Percentiles rank a stretch among this genome's conserved stretches.
phyloP scores from a whole-genome alignment of 2,888 invertebrate genomes.

The Gisinianus flammeolus region DNA sequence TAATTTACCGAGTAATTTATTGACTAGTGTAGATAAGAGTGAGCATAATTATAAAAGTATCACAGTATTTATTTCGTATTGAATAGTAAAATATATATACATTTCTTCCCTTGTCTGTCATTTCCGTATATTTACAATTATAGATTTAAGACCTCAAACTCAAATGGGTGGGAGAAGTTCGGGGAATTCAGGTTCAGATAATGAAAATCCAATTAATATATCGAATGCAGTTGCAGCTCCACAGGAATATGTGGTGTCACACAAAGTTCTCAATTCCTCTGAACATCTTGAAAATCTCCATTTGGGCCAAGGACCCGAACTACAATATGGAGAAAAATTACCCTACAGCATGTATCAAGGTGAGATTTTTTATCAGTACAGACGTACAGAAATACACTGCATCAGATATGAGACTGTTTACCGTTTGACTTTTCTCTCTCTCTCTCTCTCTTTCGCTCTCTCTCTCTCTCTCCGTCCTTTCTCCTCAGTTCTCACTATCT shows the following conservation, averaged over 20 bases:
- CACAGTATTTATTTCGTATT: not conserved
- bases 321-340: slow-evolving; percentile 51
- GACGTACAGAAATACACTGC: too few relatives aligned
- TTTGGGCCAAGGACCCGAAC: slow-evolving; percentile 43
- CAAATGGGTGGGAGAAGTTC: slow-evolving; percentile 43
- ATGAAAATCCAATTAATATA: slow-evolving; percentile 56
- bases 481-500: too few relatives aligned
- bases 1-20: not conserved
- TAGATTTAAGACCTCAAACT: slow-evolving; percentile 39
- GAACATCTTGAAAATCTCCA: slow-evolving; percentile 53
- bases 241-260: slow-evolving; percentile 47
- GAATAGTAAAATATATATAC: not conserved
- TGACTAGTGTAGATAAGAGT: not conserved
- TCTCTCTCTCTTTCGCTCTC: not conserved
- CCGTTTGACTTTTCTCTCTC: not conserved
- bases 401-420: too few relatives aligned
- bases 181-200: slow-evolving; percentile 57
- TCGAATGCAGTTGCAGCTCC: slow-evolving; percentile 38
- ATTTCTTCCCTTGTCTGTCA: slow-evolving; percentile 7
- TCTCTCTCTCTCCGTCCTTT: not conserved
- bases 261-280: slow-evolving; percentile 55
- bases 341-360: slow-evolving; percentile 55
- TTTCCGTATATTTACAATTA: not conserved
- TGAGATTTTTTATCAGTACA: slow-evolving; percentile 28
- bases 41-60: not conserved